Percentiles rank a stretch among this genome's conserved stretches.
phyloP scores from a whole-genome alignment of 2,797 vertebrate genomes.

The Geotrypetes seraphini region DNA sequence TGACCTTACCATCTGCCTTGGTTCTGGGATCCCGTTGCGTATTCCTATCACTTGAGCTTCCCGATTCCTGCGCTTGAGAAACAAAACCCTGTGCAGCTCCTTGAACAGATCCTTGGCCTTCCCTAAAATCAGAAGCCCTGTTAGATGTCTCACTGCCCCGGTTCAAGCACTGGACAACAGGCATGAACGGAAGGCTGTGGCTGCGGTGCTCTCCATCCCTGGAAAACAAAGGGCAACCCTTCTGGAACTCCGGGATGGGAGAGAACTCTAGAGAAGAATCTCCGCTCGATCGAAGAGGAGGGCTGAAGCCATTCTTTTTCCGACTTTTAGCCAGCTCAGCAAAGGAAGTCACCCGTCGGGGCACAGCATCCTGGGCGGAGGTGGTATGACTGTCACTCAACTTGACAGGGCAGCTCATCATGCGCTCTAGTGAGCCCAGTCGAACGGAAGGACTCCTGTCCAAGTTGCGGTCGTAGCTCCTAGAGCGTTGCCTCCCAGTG shows the following conservation, averaged over 20 bases:
- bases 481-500: constrained; percentile 68
- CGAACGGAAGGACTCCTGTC: constrained; percentile 65
- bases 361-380: constrained; percentile 35
- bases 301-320: constrained; percentile 61
- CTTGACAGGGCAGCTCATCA: constrained; percentile 89
- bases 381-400: constrained; percentile 66
- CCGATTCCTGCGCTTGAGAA: constrained; percentile 34
- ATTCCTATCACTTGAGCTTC: constrained; percentile 26
- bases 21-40: constrained; percentile 50
- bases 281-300: constrained; percentile 46
- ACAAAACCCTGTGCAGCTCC: constrained; percentile 35
- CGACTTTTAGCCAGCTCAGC: constrained; percentile 85
- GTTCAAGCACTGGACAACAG: constrained; percentile 61
- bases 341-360: constrained; percentile 84
- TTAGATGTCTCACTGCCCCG: constrained; percentile 43
- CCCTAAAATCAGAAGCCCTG: constrained; percentile 16
- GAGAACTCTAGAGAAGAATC: constrained; percentile 84
- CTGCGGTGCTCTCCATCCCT: constrained; percentile 43
- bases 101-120: constrained; percentile 28
- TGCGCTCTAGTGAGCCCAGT: constrained; percentile 80
- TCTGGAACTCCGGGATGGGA: constrained; percentile 62
- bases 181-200: constrained; percentile 58
- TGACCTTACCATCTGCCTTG: constrained; percentile 60
- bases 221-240: constrained; percentile 21
- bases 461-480: constrained; percentile 88